Evolutionary conservation across 2,113 vertebrate species (phyloP).

Genomic region (Taxidea taxus): DNA sequence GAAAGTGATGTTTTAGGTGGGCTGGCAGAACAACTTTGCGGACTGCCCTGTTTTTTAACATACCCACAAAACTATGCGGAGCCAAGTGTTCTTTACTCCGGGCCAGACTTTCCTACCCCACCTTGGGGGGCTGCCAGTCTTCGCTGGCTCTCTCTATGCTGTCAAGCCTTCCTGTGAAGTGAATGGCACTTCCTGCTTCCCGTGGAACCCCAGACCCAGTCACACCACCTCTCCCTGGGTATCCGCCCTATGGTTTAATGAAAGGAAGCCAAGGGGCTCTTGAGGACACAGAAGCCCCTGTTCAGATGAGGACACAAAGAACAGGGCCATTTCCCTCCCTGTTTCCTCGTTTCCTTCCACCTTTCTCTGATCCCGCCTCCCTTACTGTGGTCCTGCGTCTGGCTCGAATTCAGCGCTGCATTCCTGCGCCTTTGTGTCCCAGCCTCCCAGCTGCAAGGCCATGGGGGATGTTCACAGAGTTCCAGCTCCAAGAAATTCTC

Average conservation of each 20-base stretch:
- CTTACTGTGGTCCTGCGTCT: not conserved
- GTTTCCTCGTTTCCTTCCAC: not conserved
- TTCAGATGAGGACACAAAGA: not conserved
- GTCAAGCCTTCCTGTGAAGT: slow-evolving; percentile 73
- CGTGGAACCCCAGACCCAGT: slow-evolving; percentile 63
- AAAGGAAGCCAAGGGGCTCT: slow-evolving; percentile 19
- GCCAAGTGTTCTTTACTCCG: slow-evolving; percentile 37
- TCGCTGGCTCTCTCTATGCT: slow-evolving; percentile 56
- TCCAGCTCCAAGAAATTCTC: slow-evolving; percentile 34
- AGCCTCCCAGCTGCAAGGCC: slow-evolving; percentile 43
- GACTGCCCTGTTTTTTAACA: slow-evolving; percentile 48
- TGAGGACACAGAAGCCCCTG: slow-evolving; percentile 62
- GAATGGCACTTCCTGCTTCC: slow-evolving; percentile 73
- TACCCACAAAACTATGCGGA: slow-evolving; percentile 41
- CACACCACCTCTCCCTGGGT: slow-evolving; percentile 45
- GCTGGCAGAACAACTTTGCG: not conserved
- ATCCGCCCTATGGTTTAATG: slow-evolving; percentile 6
- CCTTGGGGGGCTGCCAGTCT: slow-evolving; percentile 72
- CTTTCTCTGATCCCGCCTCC: not conserved
- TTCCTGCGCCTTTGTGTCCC: not conserved
- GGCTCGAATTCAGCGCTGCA: not conserved
- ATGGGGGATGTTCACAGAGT: slow-evolving; percentile 31
- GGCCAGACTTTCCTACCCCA: slow-evolving; percentile 72
- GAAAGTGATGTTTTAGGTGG: slow-evolving; percentile 10
- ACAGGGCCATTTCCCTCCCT: not conserved